Percentiles rank a stretch among this genome's conserved stretches.
These are phyloP conservation scores for Cyphomyrmex costatus DNA, from an alignment of 1,140 invertebrate genomes.

Conservation along the genomic window DNA sequence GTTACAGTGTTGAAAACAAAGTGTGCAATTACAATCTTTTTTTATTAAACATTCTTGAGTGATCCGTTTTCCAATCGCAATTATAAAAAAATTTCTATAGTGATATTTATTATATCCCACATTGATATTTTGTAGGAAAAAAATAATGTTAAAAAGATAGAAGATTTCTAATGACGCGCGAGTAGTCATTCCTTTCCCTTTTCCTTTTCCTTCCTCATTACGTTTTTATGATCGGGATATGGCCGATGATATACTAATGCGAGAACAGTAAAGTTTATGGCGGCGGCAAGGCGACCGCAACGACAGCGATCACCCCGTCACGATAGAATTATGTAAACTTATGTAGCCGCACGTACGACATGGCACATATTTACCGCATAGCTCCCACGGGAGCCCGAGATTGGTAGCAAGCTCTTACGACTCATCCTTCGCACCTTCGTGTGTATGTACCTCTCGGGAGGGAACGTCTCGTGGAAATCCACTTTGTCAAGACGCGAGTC, in stretches of 20 bases:
- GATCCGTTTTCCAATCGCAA: constrained; percentile 1
- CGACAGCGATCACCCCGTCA: constrained; percentile 26
- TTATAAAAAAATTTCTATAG: too few relatives aligned
- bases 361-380: neutral
- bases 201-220: constrained; percentile 16
- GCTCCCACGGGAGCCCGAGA: constrained; percentile 41
- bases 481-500: constrained; percentile 69
- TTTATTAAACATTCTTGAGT: neutral
- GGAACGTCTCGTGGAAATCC: constrained; percentile 61
- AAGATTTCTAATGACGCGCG: constrained; percentile 7
- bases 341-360: constrained; percentile 44
- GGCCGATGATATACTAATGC: constrained; percentile 50
- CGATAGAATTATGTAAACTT: constrained; percentile 63
- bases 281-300: neutral
- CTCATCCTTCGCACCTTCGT: constrained; percentile 64
- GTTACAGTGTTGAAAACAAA: neutral
- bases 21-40: neutral
- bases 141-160: neutral
- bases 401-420: constrained; percentile 60
- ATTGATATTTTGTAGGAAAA: constrained; percentile 7
- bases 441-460: neutral
- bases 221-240: constrained; percentile 29
- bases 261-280: constrained; percentile 54
- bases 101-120: neutral
- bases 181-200: neutral